A percentile compares a stretch with the other conserved stretches of the same genome.
Conservation (phyloP, 1,140 invertebrate genomes). For the Sinella curviseta region DNA sequence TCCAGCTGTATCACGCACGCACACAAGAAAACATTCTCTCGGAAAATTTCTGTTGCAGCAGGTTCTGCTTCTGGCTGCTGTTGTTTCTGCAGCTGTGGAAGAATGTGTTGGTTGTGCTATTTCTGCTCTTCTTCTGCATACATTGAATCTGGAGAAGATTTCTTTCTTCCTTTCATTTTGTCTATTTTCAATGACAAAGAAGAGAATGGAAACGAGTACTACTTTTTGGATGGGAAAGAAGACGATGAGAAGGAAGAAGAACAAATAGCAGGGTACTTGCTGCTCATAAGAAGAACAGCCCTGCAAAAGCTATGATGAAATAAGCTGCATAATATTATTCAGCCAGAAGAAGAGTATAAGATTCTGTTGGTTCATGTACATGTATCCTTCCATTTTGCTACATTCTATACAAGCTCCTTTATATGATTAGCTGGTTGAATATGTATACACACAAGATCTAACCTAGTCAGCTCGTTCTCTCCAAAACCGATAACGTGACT, state of each 20-base stretch:
- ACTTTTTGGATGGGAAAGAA: background rate
- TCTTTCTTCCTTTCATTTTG: background rate
- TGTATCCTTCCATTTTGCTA: background rate
- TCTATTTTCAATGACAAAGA: background rate
- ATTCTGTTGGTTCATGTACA: background rate
- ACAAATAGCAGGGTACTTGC: too few relatives aligned
- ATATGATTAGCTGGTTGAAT: background rate
- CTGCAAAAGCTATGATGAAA: background rate
- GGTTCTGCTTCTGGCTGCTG: background rate
- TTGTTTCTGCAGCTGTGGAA: background rate
- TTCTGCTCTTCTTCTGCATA: background rate
- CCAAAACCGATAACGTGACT: constrained; percentile 26
- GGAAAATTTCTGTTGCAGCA: background rate
- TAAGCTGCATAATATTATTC: background rate
- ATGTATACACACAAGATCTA: background rate
- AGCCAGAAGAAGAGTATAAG: background rate
- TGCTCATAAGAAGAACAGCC: background rate
- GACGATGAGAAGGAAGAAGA: too few relatives aligned
- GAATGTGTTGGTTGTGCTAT: background rate
- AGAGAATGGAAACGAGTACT: background rate
- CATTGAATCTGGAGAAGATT: background rate
- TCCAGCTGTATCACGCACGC: background rate
- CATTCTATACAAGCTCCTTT: too few relatives aligned
- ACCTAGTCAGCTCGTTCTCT: background rate
- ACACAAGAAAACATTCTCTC: background rate